A percentile compares a stretch with the other conserved stretches of the same genome.
Evolutionary conservation across 1,140 invertebrate species (phyloP).

Genomic region (Panulirus ornatus): DNA sequence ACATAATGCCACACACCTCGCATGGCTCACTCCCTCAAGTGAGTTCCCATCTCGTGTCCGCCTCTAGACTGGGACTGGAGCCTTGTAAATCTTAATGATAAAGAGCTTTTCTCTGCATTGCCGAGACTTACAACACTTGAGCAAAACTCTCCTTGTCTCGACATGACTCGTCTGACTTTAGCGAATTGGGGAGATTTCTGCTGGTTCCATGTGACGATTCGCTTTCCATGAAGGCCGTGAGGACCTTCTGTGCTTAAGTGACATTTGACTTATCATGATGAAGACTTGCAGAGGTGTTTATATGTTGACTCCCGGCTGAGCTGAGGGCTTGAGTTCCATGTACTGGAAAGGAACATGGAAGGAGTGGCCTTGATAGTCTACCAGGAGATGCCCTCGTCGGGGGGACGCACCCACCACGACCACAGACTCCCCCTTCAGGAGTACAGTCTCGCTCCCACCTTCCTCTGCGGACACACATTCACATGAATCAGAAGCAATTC

Average conservation of each 20-base stretch:
- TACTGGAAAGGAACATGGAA: conserved; percentile 93
- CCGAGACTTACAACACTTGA: too few relatives aligned
- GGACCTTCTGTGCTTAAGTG: neutral
- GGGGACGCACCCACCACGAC: conserved; percentile 89
- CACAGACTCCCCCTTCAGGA: conserved; percentile 90
- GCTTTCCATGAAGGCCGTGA: too few relatives aligned
- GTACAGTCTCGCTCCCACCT: conserved; percentile 81
- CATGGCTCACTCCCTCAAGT: neutral
- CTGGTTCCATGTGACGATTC: too few relatives aligned
- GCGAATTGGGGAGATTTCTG: too few relatives aligned
- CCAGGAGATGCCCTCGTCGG: conserved; percentile 88
- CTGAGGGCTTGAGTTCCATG: conserved; percentile 83
- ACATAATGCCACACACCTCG: conserved; percentile 25
- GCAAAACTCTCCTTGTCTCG: too few relatives aligned
- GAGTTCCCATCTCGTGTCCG: conserved; percentile 16
- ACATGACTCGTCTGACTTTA: too few relatives aligned
- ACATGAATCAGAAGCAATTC: too few relatives aligned
- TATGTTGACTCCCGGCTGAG: conserved; percentile 62
- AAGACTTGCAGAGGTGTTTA: neutral
- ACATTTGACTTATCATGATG: too few relatives aligned
- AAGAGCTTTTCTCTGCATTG: too few relatives aligned
- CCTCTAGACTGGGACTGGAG: too few relatives aligned
- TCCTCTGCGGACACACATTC: conserved; percentile 82
- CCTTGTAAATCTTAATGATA: too few relatives aligned
- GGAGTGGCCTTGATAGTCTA: conserved; percentile 88